These are phyloP conservation scores for Brenthis hecate DNA, from an alignment of 2,888 invertebrate genomes.

Conservation along the genomic window DNA sequence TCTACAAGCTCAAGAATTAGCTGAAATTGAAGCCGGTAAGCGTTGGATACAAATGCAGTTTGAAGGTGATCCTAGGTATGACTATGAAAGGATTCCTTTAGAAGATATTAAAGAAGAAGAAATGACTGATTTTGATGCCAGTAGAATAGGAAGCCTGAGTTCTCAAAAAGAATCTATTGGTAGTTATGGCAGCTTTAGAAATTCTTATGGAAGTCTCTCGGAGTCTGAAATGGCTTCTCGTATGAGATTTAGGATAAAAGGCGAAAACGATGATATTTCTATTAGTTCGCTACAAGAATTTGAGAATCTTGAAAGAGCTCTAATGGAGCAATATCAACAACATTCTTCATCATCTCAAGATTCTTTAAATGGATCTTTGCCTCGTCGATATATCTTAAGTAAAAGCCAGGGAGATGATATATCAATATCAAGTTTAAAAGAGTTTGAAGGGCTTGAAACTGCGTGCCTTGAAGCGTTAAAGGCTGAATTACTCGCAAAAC, in stretches of 20 bases:
- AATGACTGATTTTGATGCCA: constrained; percentile 91
- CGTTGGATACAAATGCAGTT: constrained; percentile 96
- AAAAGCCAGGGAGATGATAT: constrained; percentile 92
- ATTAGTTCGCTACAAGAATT: constrained; percentile 97
- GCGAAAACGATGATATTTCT: constrained; percentile 96
- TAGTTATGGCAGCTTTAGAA: constrained; percentile 90
- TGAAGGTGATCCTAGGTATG: constrained; percentile 89
- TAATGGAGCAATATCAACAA: constrained; percentile 89
- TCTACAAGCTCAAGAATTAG: constrained; percentile 74
- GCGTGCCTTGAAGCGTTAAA: constrained; percentile 92
- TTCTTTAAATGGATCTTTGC: constrained; percentile 91
- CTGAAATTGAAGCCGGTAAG: constrained; percentile 87
- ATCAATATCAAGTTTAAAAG: constrained; percentile 92
- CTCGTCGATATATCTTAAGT: constrained; percentile 86
- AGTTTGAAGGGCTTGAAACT: constrained; percentile 95
- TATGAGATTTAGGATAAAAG: constrained; percentile 90
- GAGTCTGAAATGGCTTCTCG: constrained; percentile 93
- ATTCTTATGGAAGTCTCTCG: constrained; percentile 95
- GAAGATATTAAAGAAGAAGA: constrained; percentile 97
- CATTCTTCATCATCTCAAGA: constrained; percentile 92
- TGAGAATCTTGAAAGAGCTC: constrained; percentile 93
- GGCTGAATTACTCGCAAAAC: constrained; percentile 91
- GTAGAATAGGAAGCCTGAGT: constrained; percentile 88
- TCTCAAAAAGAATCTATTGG: constrained; percentile 91
- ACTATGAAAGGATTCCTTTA: constrained; percentile 90